A percentile compares a stretch with the other conserved stretches of the same genome.
These are phyloP conservation scores for Homarus americanus DNA, from an alignment of 1,140 invertebrate genomes.

Conservation along the genomic window DNA sequence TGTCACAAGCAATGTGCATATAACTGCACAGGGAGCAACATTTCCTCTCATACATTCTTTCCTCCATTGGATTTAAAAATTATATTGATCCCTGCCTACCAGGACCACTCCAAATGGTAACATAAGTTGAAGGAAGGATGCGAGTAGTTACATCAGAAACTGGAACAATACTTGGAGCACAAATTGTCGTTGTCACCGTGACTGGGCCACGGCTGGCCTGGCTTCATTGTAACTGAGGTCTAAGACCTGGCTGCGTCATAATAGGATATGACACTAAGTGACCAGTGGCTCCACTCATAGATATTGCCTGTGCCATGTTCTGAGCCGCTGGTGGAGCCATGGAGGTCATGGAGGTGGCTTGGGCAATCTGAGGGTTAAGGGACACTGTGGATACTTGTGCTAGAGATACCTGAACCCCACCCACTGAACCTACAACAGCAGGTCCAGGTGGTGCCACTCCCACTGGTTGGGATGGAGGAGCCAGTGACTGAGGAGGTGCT, in stretches of 20 bases:
- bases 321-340: slow-evolving; percentile 65
- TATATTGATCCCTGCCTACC: neutral
- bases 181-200: neutral
- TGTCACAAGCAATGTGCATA: neutral
- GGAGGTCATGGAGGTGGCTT: slow-evolving; percentile 67
- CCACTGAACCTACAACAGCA: slow-evolving; percentile 61
- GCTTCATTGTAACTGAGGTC: slow-evolving; percentile 65
- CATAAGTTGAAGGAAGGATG: slow-evolving; percentile 10
- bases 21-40: neutral
- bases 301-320: slow-evolving; percentile 63
- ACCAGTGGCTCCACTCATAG: slow-evolving; percentile 66
- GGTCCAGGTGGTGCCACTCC: slow-evolving; percentile 60
- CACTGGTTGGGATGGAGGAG: slow-evolving; percentile 55
- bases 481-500: slow-evolving; percentile 58
- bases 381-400: slow-evolving; percentile 66
- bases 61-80: neutral
- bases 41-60: neutral
- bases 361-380: slow-evolving; percentile 66
- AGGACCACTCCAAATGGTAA: neutral
- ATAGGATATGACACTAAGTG: slow-evolving; percentile 68
- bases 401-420: slow-evolving; percentile 59
- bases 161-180: neutral
- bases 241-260: slow-evolving; percentile 67
- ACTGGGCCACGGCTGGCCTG: slow-evolving; percentile 24
- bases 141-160: neutral